Conservation (phyloP, 2,888 invertebrate species). For the Eupsilia transversa region DNA sequence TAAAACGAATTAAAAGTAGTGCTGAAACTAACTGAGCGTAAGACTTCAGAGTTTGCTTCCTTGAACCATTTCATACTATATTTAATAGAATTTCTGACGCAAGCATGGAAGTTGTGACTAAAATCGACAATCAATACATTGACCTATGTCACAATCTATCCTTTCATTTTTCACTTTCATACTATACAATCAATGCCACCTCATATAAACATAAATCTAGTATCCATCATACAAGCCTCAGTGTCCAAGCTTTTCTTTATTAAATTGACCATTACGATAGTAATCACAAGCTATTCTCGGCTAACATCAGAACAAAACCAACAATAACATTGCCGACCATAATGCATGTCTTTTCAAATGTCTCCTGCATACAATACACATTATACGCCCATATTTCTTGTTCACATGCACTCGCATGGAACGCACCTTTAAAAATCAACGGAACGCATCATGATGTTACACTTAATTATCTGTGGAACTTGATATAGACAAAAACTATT, state of each 20-base stretch:
- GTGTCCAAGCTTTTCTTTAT: slow-evolving; percentile 40
- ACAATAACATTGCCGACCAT: slow-evolving; percentile 40
- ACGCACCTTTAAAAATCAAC: slow-evolving; percentile 73
- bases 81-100: background rate
- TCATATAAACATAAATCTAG: slow-evolving; percentile 16
- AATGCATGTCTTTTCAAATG: slow-evolving; percentile 56
- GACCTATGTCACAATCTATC: background rate
- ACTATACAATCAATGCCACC: background rate
- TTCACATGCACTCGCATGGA: slow-evolving; percentile 70
- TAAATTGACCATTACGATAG: slow-evolving; percentile 57
- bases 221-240: background rate
- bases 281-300: slow-evolving; percentile 50
- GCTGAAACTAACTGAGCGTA: too few relatives aligned
- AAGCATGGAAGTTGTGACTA: background rate
- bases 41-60: background rate
- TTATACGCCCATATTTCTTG: slow-evolving; percentile 62
- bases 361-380: slow-evolving; percentile 55
- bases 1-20: background rate
- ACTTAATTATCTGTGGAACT: slow-evolving; percentile 67
- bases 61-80: background rate
- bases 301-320: slow-evolving; percentile 49
- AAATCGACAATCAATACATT: background rate
- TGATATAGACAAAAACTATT: slow-evolving; percentile 61
- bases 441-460: slow-evolving; percentile 67
- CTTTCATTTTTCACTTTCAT: background rate